These are phyloP conservation scores for Microchrysa polita DNA, from an alignment of 2,888 invertebrate species.

Conservation along the genomic window DNA sequence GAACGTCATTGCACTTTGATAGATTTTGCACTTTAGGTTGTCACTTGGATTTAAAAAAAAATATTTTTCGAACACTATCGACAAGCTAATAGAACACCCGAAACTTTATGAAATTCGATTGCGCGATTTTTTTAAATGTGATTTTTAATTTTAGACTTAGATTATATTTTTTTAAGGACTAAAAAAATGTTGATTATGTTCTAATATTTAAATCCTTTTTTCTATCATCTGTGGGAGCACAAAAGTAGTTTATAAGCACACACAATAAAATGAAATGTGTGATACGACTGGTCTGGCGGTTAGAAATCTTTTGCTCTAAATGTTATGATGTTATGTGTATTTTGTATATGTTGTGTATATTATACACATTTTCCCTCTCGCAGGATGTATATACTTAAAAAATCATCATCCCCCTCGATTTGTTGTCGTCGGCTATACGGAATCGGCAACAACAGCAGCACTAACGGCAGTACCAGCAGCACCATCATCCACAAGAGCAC, in stretches of 20 bases:
- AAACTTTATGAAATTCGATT: conserved; percentile 1
- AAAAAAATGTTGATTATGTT: conserved; percentile 29
- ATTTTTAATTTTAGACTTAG: conserved; percentile 13
- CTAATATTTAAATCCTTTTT: conserved; percentile 21
- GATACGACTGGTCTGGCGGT: conserved; percentile 56
- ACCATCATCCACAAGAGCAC: background rate
- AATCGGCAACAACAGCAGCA: conserved; percentile 42
- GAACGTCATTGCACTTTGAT: conserved; percentile 33
- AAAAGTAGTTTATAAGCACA: conserved; percentile 46
- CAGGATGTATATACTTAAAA: conserved; percentile 46
- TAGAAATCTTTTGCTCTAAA: conserved; percentile 58
- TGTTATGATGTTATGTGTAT: conserved; percentile 57
- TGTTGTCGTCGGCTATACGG: conserved; percentile 6
- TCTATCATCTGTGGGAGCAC: conserved; percentile 41
- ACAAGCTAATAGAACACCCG: background rate
- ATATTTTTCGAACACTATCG: background rate
- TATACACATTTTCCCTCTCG: conserved; percentile 47
- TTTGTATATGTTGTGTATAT: conserved; percentile 52
- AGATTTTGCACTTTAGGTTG: background rate
- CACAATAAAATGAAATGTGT: conserved; percentile 51
- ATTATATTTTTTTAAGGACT: conserved; percentile 10
- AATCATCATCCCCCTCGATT: conserved; percentile 45
- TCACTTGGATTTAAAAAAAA: background rate
- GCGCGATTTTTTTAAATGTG: conserved; percentile 14
- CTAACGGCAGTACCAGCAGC: conserved; percentile 45